Evolutionary conservation across 2,113 vertebrate species (phyloP).

Genomic region (Gymnobelideus leadbeateri): DNA sequence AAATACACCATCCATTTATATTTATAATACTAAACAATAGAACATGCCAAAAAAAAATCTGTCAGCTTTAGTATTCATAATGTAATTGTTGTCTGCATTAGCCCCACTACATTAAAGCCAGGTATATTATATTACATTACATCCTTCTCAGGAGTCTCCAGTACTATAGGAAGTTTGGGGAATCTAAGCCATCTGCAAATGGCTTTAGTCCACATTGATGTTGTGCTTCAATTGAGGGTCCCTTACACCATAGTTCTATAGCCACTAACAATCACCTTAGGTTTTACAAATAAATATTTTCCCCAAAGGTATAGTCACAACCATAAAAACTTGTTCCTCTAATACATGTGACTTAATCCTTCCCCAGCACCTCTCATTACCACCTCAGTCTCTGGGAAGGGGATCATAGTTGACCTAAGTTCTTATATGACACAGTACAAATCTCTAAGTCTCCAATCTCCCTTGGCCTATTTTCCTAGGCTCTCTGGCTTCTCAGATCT

Average conservation of each 20-base stretch:
- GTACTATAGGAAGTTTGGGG: too few relatives aligned
- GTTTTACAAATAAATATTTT: not conserved
- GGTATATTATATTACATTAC: too few relatives aligned
- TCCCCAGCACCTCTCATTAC: fast-evolving
- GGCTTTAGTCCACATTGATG: not conserved
- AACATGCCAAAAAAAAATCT: too few relatives aligned
- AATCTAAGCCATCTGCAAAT: too few relatives aligned
- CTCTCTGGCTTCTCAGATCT: not conserved
- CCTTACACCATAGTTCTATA: not conserved
- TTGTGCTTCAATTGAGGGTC: not conserved
- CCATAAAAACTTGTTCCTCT: not conserved
- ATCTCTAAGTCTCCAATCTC: not conserved
- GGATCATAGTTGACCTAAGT: too few relatives aligned
- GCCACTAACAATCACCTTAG: not conserved
- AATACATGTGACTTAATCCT: not conserved
- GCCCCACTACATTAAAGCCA: too few relatives aligned
- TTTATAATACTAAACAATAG: too few relatives aligned
- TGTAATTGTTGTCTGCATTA: too few relatives aligned
- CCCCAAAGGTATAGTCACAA: not conserved
- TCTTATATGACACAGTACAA: not conserved
- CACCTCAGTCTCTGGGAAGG: not conserved
- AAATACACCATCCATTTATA: too few relatives aligned
- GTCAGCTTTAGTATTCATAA: too few relatives aligned
- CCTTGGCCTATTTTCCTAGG: too few relatives aligned
- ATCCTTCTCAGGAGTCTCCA: too few relatives aligned